A percentile compares a stretch with the other conserved stretches of the same genome.
These are phyloP conservation scores for Uropsilus gracilis DNA, from an alignment of 2,113 vertebrate genomes.

Conservation along the genomic window DNA sequence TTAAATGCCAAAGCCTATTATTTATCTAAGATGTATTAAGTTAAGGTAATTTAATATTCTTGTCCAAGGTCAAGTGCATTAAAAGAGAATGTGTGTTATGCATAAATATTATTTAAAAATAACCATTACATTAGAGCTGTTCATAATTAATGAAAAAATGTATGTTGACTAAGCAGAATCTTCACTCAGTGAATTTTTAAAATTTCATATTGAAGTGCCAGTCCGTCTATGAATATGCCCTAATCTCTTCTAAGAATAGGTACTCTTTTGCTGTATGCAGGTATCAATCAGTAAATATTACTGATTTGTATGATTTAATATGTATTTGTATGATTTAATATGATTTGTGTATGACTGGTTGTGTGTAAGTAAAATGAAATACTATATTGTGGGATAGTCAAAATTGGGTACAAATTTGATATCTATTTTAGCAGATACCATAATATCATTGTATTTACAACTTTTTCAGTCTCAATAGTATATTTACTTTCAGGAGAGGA, in stretches of 20 bases:
- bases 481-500: not conserved
- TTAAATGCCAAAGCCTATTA: slow-evolving; percentile 55
- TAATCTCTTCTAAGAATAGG: not conserved
- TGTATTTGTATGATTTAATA: no score
- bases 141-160: slow-evolving; percentile 25
- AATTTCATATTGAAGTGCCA: slow-evolving; percentile 21
- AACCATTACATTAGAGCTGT: not conserved
- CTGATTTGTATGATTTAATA: not conserved
- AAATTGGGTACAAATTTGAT: not conserved
- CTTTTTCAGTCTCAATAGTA: not conserved
- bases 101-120: slow-evolving; percentile 49
- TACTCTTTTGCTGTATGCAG: not conserved
- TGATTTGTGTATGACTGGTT: not conserved
- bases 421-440: slow-evolving; percentile 37
- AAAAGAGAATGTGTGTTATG: not conserved
- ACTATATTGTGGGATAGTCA: slow-evolving; percentile 17
- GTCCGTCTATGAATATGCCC: no score
- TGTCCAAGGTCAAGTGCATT: slow-evolving; percentile 53
- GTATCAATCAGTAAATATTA: not conserved
- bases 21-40: slow-evolving; percentile 41
- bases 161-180: slow-evolving; percentile 4
- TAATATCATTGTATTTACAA: slow-evolving; percentile 11
- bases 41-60: slow-evolving; percentile 48
- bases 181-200: slow-evolving; percentile 12
- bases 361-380: not conserved